phyloP scores from a whole-genome alignment of 2,113 vertebrate species.

The Tetrao urogallus region DNA sequence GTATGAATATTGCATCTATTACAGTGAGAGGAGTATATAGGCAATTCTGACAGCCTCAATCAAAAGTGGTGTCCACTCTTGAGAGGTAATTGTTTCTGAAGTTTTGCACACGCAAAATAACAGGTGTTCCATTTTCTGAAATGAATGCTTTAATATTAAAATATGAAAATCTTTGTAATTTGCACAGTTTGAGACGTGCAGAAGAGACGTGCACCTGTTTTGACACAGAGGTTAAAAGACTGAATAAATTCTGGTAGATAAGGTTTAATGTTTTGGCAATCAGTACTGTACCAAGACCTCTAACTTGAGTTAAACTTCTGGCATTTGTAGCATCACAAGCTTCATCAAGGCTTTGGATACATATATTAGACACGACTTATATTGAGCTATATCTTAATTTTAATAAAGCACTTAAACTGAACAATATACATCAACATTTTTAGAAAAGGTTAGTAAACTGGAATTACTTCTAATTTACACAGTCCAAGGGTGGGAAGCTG shows the following conservation, averaged over 20 bases:
- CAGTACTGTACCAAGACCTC: neutral
- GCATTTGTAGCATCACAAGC: neutral
- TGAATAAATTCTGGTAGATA: neutral
- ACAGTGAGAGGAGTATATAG: conserved; percentile 31
- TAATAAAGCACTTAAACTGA: neutral
- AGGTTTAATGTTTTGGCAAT: neutral
- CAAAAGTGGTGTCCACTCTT: conserved; percentile 35
- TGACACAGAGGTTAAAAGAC: neutral
- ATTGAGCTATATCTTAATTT: neutral
- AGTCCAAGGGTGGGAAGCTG: neutral
- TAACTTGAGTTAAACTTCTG: neutral
- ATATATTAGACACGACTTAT: neutral
- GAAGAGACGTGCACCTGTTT: neutral
- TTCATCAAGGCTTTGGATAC: neutral
- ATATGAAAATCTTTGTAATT: conserved; percentile 11
- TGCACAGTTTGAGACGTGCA: conserved; percentile 25
- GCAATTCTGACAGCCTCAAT: conserved; percentile 55
- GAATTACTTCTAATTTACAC: neutral
- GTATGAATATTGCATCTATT: conserved; percentile 65
- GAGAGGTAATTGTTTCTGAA: conserved; percentile 50
- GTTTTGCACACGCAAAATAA: neutral
- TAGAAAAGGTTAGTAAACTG: neutral
- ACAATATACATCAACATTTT: neutral
- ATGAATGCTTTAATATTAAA: neutral
- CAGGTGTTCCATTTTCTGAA: neutral